Percentiles rank a stretch among this genome's conserved stretches.
phyloP scores from a whole-genome alignment of 2,113 vertebrate genomes.

The Platanista minor region DNA sequence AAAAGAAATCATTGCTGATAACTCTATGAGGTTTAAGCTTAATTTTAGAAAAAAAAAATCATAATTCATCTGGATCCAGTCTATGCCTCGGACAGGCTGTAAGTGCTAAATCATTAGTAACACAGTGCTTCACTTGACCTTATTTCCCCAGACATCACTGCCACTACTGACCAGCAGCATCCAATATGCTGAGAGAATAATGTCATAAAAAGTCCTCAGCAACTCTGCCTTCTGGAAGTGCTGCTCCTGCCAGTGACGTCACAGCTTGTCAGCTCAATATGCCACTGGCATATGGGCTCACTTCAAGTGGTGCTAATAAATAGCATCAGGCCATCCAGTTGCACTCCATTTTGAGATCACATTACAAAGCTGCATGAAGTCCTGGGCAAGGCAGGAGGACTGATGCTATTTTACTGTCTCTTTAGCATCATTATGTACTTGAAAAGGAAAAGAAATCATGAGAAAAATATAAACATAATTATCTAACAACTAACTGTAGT shows the following conservation, averaged over 20 bases:
- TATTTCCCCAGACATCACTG: not conserved
- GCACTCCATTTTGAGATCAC: not conserved
- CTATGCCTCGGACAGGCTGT: not conserved
- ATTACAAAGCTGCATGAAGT: not conserved
- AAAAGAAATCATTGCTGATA: not conserved
- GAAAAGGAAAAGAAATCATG: not conserved
- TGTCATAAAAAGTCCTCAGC: not conserved
- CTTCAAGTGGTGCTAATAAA: conserved; percentile 11
- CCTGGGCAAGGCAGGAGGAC: not conserved
- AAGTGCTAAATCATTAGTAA: not conserved
- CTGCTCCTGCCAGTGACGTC: conserved; percentile 28
- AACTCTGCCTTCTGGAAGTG: conserved; percentile 34
- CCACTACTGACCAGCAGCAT: not conserved
- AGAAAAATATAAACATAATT: not conserved
- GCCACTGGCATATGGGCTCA: not conserved
- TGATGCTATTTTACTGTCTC: not conserved
- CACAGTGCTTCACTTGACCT: not conserved
- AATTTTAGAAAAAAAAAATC: not conserved
- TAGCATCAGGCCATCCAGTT: not conserved
- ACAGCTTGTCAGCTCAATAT: conserved; percentile 36
- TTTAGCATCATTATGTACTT: not conserved
- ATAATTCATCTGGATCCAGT: not conserved
- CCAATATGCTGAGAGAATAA: not conserved
- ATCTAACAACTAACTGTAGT: not conserved
- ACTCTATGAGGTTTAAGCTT: not conserved